A percentile compares a stretch with the other conserved stretches of the same genome.
Evolutionary conservation across 2,113 vertebrate genomes (phyloP).

Genomic region (Siphamia tubifer): DNA sequence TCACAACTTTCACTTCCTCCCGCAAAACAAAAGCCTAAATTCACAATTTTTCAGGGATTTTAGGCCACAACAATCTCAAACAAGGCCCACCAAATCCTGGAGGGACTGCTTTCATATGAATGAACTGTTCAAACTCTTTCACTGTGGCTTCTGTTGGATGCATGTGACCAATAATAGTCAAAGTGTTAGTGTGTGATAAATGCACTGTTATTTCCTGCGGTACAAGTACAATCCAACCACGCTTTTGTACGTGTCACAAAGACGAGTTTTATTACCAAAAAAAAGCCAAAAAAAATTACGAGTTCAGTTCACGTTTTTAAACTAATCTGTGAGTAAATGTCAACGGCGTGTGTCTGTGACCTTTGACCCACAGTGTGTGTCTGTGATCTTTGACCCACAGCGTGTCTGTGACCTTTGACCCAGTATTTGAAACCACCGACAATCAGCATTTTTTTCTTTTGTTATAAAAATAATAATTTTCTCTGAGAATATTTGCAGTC

Average conservation of each 20-base stretch:
- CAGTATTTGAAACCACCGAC: neutral
- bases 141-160: conserved; percentile 27
- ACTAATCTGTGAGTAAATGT: conserved; percentile 13
- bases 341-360: conserved; percentile 8
- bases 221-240: conserved; percentile 65
- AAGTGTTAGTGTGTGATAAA: conserved; percentile 42
- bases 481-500: conserved; percentile 4
- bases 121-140: no score
- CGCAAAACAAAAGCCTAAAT: no score
- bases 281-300: neutral
- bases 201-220: conserved; percentile 65
- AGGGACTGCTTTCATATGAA: no score
- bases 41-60: no score
- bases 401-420: neutral
- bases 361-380: conserved; percentile 12
- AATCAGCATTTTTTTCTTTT: conserved; percentile 15
- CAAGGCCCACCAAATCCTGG: no score
- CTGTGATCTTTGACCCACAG: neutral
- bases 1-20: no score
- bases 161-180: conserved; percentile 48
- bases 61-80: no score
- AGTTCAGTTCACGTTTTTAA: neutral
- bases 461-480: conserved; percentile 30
- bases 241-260: conserved; percentile 50
- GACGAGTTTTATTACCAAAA: conserved; percentile 37